Base-by-base conservation (phyloP, 2,113 vertebrate genomes). In the Pogona vitticeps region DNA sequence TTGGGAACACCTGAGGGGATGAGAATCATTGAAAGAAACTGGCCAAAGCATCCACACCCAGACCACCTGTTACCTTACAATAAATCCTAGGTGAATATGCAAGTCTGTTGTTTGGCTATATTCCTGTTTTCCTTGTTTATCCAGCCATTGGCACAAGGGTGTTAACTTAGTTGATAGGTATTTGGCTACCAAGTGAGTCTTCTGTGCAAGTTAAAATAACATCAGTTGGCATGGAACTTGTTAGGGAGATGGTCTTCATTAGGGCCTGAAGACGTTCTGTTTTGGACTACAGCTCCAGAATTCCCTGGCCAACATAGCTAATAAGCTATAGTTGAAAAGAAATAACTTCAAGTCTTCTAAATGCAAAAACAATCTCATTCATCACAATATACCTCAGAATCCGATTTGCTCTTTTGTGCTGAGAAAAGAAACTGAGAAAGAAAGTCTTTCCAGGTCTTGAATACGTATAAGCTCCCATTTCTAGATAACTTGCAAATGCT, bases 381-480 rank as follows among this genome's bases (percentile, higher is more conserved):
- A 26, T 61, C 33, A 79, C 67, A 59, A 79, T 65, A 9, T 0
- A 42, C 31, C 65, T 61, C 21, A 68, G 79, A 28, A 0, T 0
- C 1, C 26, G 33, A 59, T 80, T 80, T 71, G 77, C 42, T 31
- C 14, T 14, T 0, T 0, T 20, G 42, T 6, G 12, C 72, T 4
- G 0, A 1, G 42, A 3, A 28, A 0, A 75, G 33, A 82, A 80
- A 31, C 36, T 56, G 26, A 0, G 0, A 81, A 52, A 0, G 0
- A 81, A 52, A 91, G 71, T 3, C 31, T n/a, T 61, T 7, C 2
- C 68, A 18, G 23, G 8, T 13, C 77, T 84, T 0, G 5, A 0
- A 0, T 65, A n/a, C n/a, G n/a, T n/a, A 91, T 89, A 91, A 70
- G 90, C 91, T 86, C 76, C 89, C 93, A 76, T 93, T 94, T 91